Conservation (phyloP, 1,140 invertebrate species). For the Atta cephalotes region DNA sequence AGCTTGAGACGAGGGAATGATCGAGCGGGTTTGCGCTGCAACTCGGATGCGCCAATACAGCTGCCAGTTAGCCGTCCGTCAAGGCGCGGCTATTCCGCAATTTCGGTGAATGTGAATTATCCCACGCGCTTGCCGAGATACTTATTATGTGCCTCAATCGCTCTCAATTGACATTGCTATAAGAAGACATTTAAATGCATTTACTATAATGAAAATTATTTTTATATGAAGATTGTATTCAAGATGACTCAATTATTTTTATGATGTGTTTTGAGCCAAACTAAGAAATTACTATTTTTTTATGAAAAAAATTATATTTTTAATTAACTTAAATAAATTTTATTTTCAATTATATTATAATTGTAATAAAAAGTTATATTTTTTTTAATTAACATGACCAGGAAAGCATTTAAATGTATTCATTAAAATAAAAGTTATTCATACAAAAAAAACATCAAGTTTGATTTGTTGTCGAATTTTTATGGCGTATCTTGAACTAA, state of each 20-base stretch:
- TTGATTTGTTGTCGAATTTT: neutral
- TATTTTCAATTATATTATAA: neutral
- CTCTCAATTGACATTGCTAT: constrained; percentile 5
- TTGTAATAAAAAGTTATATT: neutral
- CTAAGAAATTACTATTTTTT: neutral
- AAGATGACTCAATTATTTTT: neutral
- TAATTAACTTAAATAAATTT: neutral
- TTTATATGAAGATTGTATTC: neutral
- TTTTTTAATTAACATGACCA: neutral
- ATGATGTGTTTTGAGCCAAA: neutral
- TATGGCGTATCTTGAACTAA: too few relatives aligned
- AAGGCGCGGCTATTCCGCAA: constrained; percentile 40
- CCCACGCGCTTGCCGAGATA: neutral
- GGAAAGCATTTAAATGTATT: neutral
- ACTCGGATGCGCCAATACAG: constrained; percentile 60
- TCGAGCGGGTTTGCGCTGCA: constrained; percentile 62
- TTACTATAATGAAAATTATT: neutral
- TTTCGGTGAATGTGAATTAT: constrained; percentile 47
- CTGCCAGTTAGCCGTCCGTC: constrained; percentile 67
- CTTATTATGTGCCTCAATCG: constrained; percentile 19
- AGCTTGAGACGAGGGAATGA: constrained; percentile 74
- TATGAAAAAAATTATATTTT: neutral
- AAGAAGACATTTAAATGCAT: neutral
- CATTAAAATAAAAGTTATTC: neutral
- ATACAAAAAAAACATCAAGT: neutral